Base-by-base conservation (phyloP, 2,797 vertebrate species). In the Anabas testudineus region DNA sequence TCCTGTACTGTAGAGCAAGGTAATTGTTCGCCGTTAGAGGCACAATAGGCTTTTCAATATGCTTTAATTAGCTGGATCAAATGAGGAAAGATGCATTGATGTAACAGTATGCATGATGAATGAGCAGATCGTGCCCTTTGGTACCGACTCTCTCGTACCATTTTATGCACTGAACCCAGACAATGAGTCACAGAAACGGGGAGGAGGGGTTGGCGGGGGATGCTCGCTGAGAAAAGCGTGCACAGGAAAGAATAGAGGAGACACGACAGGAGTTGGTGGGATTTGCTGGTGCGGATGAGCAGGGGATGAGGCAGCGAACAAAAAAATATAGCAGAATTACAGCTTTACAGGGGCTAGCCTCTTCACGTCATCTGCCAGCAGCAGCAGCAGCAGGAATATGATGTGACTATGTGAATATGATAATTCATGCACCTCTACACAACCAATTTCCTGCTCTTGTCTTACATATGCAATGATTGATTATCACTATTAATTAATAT, bases 61-160 rank as follows among this genome's bases (percentile, higher is more conserved):
- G 65, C 67, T 85, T 89, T 88, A 87, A 93, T 91, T 90, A 89
- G 86, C 82, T 59, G 73, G 81, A 88, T 90, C 81, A 86, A 88
- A 90, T 70, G 76, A 82, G 87, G 78, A 76, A 85, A 85, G 85
- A 86, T 68, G 76, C 87, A 82, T 32, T 68, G 79, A 81, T 88
- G 83, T 86, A 81, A 79, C 79, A 74, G 78, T 81, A 75, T 83
- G 90, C 85, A 74, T 86, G 86, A 89, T 87, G 77, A 90, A 90
- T 85, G 85, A 87, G 86, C 67, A 69, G 79, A 78, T 83, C 73
- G 12, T 80, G 87, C 71, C 87, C 90, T 87, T 87, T 84, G 85
- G 80, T 88, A 82, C 85, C 48, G 57, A 73, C 60, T 63, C 74
- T 78, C 79, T 83, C 80, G 90, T 83, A 79, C 80, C 78, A 22